Evolutionary conservation across 1,140 invertebrate genomes (phyloP), one percentile per base, ranked within the genome.

Genomic region (Trialeurodes vaporariorum): DNA sequence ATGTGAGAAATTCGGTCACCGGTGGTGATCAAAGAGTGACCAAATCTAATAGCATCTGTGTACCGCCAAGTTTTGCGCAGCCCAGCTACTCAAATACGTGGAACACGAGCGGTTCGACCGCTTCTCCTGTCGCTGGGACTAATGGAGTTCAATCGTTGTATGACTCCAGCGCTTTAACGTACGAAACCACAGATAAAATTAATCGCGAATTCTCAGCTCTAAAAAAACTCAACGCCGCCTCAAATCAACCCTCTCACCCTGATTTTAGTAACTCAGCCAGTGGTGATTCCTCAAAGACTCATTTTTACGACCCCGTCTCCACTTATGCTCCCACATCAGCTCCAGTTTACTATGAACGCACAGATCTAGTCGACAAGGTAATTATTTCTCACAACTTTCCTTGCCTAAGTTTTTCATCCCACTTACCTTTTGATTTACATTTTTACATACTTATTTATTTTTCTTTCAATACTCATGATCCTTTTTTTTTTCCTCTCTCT

Each of bases 41-140:
- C 63, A 26, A 34, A 5, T 61, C 61, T 9, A 63, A 25, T n/a
- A 63, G 67, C 49, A 23, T 49, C 11, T 63, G 5, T 40, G 21
- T 25, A 24, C 23, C 24, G 24, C 49, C 26, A 17, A 59, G 59
- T 17, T 64, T 21, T 61, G 27, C n/a, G n/a, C 2, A n/a, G 5
- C 24, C 27, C 1, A 24, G 21, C 23, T 27, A 24, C 34, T 49
- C 34, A 9, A 49, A 49, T 17, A 49, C 34, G 5, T 49, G 34
- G 34, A 17, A 5, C 17, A 5, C 34, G 5, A 49, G 5, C 17
- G 17, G 17, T 17, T 49, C 17, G 5, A 17, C 5, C 5, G 34
- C 5, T 9, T 5, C 17, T 49, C 17, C 34, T 9, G 17, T 17
- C 17, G 34, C 5, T 9, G 5, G 17, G 5, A 17, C 17, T 17